phyloP scores from a whole-genome alignment of 2,888 invertebrate species.

The Oscheius sp. region DNA sequence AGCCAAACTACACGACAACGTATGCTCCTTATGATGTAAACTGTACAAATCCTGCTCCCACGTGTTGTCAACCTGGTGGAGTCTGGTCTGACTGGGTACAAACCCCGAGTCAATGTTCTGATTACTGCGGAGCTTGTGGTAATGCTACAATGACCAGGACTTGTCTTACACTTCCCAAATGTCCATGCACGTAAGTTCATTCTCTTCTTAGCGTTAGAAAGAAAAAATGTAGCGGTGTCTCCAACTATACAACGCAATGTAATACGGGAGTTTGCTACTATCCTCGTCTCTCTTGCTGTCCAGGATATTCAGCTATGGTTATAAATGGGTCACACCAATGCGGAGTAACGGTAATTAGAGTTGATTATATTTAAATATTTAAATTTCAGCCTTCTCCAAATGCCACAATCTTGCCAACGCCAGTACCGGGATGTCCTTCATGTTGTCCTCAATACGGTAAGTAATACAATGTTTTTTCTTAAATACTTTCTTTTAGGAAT shows the following conservation, averaged over 20 bases:
- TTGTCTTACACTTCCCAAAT: conserved; percentile 36
- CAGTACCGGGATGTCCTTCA: not conserved
- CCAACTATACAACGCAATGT: conserved; percentile 13
- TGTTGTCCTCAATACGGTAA: conserved; percentile 13
- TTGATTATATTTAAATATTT: not conserved
- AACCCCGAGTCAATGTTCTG: conserved; percentile 35
- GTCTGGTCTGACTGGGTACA: conserved; percentile 40
- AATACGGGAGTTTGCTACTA: conserved; percentile 31
- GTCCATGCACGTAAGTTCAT: conserved; percentile 45
- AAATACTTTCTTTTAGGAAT: conserved; percentile 29
- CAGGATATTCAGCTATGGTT: conserved; percentile 20
- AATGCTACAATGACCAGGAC: conserved; percentile 41
- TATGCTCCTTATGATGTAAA: not conserved
- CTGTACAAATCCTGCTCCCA: not conserved
- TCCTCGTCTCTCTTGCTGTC: conserved; percentile 32
- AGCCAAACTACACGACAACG: conserved; percentile 6
- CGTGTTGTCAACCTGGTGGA: conserved; percentile 28
- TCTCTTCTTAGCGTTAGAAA: not conserved
- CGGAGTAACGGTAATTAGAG: not conserved
- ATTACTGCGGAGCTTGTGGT: conserved; percentile 51
- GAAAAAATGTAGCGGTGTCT: not conserved
- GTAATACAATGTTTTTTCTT: not conserved
- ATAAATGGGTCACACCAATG: conserved; percentile 13
- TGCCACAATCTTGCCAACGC: not conserved
- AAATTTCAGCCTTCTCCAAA: not conserved